Percentiles rank a stretch among this genome's conserved stretches.
phyloP scores from a whole-genome alignment of 2,797 vertebrate genomes.

The Pseudocheirus occidentalis region DNA sequence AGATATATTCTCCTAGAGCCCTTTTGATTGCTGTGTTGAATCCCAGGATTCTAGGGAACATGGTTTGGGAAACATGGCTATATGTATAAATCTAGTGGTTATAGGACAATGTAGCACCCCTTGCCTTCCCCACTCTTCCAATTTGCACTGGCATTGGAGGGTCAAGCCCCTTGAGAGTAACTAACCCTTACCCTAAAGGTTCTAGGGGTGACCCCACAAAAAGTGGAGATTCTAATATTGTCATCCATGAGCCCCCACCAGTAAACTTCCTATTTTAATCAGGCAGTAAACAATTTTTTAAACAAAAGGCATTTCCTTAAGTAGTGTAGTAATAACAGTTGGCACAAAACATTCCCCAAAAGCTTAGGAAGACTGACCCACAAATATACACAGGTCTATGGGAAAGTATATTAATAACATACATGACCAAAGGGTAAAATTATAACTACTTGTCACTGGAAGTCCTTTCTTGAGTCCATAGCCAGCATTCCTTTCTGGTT shows the following conservation, averaged over 20 bases:
- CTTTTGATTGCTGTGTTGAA: not conserved
- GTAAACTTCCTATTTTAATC: not conserved
- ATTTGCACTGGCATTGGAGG: not conserved
- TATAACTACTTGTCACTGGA: not conserved
- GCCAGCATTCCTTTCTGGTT: not conserved
- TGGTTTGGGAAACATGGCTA: not conserved
- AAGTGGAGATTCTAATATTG: not conserved
- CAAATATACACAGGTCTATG: not conserved
- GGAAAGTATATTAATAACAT: not conserved
- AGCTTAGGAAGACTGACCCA: not conserved
- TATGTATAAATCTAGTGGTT: not conserved
- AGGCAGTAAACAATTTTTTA: not conserved
- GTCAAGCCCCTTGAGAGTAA: not conserved
- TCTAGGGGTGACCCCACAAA: not conserved
- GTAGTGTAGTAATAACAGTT: not conserved
- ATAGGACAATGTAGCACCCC: not conserved
- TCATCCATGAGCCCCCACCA: not conserved
- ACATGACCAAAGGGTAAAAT: not conserved
- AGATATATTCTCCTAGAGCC: not conserved
- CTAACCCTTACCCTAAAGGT: not conserved
- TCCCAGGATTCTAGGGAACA: not conserved
- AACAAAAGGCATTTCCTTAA: not conserved
- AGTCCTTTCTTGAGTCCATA: not conserved
- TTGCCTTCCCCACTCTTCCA: not conserved
- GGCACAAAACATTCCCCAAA: not conserved